Evolutionary conservation across 2,113 vertebrate species (phyloP).

Genomic region (Spheniscus mendiculus): DNA sequence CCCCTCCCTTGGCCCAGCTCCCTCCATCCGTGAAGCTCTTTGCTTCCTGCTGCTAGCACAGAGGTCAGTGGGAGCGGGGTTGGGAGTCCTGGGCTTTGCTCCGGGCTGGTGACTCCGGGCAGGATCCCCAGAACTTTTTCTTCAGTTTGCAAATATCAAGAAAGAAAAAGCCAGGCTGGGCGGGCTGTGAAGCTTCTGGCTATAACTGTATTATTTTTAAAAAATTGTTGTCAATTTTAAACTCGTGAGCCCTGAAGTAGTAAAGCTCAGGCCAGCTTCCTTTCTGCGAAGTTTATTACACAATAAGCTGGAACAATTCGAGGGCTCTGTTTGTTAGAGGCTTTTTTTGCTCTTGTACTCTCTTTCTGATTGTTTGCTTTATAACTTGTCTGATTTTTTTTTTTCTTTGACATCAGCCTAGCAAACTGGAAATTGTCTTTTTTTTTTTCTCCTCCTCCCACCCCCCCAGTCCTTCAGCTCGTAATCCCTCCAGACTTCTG

Average conservation of each 20-base stretch:
- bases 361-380: slow-evolving; percentile 25
- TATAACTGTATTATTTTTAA: not conserved
- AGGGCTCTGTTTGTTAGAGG: not conserved
- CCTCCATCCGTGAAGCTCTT: fast-evolving
- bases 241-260: not conserved
- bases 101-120: not conserved
- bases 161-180: not conserved
- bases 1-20: not conserved
- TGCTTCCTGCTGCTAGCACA: fast-evolving
- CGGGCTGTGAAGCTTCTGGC: not conserved
- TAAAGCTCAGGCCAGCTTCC: not conserved
- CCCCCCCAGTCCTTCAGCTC: not conserved
- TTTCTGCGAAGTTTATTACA: not conserved
- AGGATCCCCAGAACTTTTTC: not conserved
- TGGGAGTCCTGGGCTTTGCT: not conserved
- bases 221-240: not conserved
- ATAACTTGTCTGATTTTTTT: not conserved
- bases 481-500: not conserved
- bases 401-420: not conserved
- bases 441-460: not conserved
- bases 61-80: not conserved
- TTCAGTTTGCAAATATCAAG: too few relatives aligned
- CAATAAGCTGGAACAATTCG: not conserved
- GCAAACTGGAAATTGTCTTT: slow-evolving; percentile 9
- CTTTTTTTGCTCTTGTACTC: not conserved